Base-by-base conservation (phyloP, 2,888 invertebrate genomes). In the Thereva nobilitata region DNA sequence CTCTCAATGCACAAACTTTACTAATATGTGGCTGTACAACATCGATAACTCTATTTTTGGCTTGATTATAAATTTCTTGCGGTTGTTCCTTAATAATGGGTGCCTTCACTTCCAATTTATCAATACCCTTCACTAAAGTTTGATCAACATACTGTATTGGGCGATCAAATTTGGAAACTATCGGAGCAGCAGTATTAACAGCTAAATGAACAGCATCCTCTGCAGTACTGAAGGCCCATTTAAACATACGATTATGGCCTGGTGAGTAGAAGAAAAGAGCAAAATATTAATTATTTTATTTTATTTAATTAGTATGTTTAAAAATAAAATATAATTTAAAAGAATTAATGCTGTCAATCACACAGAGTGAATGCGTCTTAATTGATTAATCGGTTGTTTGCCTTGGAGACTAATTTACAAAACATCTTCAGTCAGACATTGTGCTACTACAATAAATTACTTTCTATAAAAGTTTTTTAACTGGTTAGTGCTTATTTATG, bases 81-180 rank as follows among this genome's bases (percentile, higher is more conserved):
- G 89, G 89, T 56, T 85, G 84, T 72, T 88, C 87, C 59, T 86
- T 85, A 55, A 89, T 87, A 6, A 89, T 82, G 0, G 89, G 89
- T 4, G 89, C 86, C 70, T 84, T 84, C 66, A 85, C 83, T 76
- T 89, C 88, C 56, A 89, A 82, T 72, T 85, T 85, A 67, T 87
- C 86, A 47, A 89, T 83, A 45, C 86, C 89, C 59, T 85, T 85
- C 52, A 89, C 88, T n/a, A 89, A 76, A 44, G 82, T 86, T 64
- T 87, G 85, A 78, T 89, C 89, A 5, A 89, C 87, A 66, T 82
- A 83, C 73, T 85, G 72, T 69, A 86, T 85, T 50, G 85, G 84
- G 41, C 78, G 78, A 76, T 84, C 84, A 70, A 86, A 75, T 73
- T 81, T 83, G 69, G 79, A 83, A 9, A 87, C 87, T 71, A 85